These are phyloP conservation scores for Drosophila quadrilineata DNA, from an alignment of 1,140 invertebrate genomes.

Conservation along the genomic window DNA sequence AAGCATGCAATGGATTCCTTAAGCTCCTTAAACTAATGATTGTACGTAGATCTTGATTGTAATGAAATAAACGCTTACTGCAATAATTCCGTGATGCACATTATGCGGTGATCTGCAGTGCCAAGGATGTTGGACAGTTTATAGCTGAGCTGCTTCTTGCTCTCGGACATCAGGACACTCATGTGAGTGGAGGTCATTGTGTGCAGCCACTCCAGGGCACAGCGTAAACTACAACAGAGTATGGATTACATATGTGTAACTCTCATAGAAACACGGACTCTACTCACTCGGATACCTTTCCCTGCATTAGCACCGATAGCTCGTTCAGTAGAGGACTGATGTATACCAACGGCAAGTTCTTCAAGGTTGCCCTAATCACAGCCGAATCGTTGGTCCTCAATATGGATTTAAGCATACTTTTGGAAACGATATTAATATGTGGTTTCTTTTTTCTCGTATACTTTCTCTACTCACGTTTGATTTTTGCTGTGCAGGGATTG, in stretches of 20 bases:
- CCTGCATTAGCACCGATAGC: conserved; percentile 84
- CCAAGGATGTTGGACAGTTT: conserved; percentile 84
- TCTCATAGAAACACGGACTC: not conserved
- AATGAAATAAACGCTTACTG: conserved; percentile 51
- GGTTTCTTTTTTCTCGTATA: not conserved
- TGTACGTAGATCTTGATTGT: no score
- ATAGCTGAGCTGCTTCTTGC: conserved; percentile 62
- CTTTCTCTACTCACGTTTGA: conserved; percentile 81
- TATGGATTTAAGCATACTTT: conserved; percentile 84
- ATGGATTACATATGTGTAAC: not conserved
- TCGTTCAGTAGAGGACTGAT: conserved; percentile 85
- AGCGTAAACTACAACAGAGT: conserved; percentile 83
- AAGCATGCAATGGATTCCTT: not conserved
- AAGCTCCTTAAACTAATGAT: no score
- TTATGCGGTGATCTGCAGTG: conserved; percentile 84
- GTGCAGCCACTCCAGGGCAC: conserved; percentile 85
- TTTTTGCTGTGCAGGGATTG: conserved; percentile 91
- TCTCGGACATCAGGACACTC: conserved; percentile 83
- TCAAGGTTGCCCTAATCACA: conserved; percentile 84
- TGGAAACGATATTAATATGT: not conserved
- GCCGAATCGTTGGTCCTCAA: conserved; percentile 83
- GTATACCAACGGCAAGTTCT: conserved; percentile 85
- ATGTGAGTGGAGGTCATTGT: conserved; percentile 84
- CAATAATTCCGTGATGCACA: conserved; percentile 82
- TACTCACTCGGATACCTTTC: conserved; percentile 84